These are phyloP conservation scores for Cantharis lateralis DNA, from an alignment of 2,888 invertebrate genomes.

Conservation along the genomic window DNA sequence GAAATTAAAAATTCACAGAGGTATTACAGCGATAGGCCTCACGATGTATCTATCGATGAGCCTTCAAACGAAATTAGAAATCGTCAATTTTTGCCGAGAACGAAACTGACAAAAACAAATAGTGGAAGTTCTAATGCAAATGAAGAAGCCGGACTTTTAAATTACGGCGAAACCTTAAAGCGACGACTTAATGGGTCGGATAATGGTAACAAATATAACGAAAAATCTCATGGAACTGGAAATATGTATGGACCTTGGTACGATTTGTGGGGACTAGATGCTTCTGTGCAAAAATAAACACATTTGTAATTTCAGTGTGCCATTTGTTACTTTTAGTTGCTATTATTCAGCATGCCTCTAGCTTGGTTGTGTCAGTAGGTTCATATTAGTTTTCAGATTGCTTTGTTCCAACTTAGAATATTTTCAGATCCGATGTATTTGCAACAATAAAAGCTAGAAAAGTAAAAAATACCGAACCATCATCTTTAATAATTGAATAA, in stretches of 20 bases:
- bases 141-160: constrained; percentile 51
- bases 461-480: constrained; percentile 84
- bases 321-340: constrained; percentile 23
- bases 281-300: constrained; percentile 59
- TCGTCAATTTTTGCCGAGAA: constrained; percentile 69
- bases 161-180: constrained; percentile 55
- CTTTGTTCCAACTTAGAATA: not conserved
- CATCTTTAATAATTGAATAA: constrained; percentile 64
- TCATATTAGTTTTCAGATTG: not conserved
- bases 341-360: constrained; percentile 4
- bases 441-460: constrained; percentile 88
- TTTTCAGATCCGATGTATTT: constrained; percentile 81
- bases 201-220: constrained; percentile 52
- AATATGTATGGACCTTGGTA: constrained; percentile 89
- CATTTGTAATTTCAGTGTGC: constrained; percentile 18
- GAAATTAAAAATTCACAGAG: constrained; percentile 44
- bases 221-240: constrained; percentile 62
- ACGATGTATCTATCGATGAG: constrained; percentile 52
- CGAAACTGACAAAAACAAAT: constrained; percentile 68
- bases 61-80: constrained; percentile 55
- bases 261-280: constrained; percentile 82
- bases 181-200: constrained; percentile 54
- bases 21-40: constrained; percentile 44
- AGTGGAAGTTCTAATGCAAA: constrained; percentile 50
- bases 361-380: not conserved